Evolutionary conservation across 2,113 vertebrate genomes (phyloP).

Genomic region (Petrocephalus microphthalmus): DNA sequence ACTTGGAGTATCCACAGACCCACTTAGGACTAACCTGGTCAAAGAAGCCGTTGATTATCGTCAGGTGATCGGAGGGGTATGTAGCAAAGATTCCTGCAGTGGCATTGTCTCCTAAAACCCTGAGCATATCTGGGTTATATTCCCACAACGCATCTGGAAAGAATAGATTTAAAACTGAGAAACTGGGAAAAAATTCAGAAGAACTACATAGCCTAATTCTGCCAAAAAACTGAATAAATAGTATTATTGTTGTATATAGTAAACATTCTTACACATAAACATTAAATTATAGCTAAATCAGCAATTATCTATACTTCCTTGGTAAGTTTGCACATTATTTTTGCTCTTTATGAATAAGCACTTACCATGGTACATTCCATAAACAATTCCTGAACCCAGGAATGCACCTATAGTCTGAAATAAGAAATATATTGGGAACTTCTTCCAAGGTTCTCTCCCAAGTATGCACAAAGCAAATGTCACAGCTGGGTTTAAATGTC

Average conservation of each 20-base stretch:
- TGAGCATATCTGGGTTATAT: constrained; percentile 55
- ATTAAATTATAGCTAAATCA: background rate
- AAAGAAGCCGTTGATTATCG: constrained; percentile 74
- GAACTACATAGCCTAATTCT: background rate
- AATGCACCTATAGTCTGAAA: constrained; percentile 74
- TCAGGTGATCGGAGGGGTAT: constrained; percentile 73
- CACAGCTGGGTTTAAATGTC: constrained; percentile 79
- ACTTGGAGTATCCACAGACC: background rate
- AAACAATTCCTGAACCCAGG: constrained; percentile 73
- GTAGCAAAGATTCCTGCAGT: constrained; percentile 83
- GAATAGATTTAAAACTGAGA: background rate
- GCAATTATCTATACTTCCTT: too few species aligned
- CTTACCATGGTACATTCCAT: constrained; percentile 74
- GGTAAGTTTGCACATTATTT: background rate
- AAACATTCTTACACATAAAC: background rate
- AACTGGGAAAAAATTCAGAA: background rate
- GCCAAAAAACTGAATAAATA: background rate
- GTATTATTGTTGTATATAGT: too few species aligned
- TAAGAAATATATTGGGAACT: constrained; percentile 49
- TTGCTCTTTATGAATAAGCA: background rate
- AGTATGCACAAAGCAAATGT: constrained; percentile 79
- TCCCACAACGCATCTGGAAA: constrained; percentile 69
- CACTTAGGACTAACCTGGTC: constrained; percentile 65
- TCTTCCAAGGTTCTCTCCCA: constrained; percentile 60
- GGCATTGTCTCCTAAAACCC: constrained; percentile 61